A percentile compares a stretch with the other conserved stretches of the same genome.
Conservation (phyloP, 2,888 invertebrate genomes). For the Pardosa pseudoannulata region DNA sequence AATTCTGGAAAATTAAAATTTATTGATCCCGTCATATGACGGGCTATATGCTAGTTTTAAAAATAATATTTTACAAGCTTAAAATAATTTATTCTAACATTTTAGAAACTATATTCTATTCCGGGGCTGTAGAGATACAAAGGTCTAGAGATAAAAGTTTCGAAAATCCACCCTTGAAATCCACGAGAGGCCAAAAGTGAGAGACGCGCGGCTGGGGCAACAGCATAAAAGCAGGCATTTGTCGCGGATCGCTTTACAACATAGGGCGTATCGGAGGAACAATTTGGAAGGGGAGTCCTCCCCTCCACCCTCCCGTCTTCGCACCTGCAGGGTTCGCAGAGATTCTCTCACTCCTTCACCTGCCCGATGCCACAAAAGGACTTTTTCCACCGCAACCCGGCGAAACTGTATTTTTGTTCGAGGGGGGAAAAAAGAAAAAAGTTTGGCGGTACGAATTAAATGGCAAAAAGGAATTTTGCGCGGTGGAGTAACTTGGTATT, state of each 20-base stretch:
- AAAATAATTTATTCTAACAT: too few relatives aligned
- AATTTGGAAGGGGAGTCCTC: too few relatives aligned
- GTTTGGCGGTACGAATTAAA: not conserved
- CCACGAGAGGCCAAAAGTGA: not conserved
- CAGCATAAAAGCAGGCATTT: not conserved
- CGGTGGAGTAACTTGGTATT: too few relatives aligned
- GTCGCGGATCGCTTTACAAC: not conserved
- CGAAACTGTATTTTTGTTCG: not conserved
- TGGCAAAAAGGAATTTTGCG: not conserved
- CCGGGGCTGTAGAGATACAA: too few relatives aligned
- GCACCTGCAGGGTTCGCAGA: not conserved
- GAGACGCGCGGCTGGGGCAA: not conserved
- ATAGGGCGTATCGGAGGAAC: not conserved
- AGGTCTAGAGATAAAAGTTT: too few relatives aligned
- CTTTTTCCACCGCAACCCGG: not conserved
- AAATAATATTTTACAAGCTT: too few relatives aligned
- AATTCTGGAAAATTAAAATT: too few relatives aligned
- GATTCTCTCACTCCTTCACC: not conserved
- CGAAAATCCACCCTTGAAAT: too few relatives aligned
- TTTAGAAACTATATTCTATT: too few relatives aligned
- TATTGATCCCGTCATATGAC: too few relatives aligned
- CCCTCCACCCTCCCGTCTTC: not conserved
- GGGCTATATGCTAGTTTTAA: too few relatives aligned
- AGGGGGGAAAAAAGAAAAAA: too few relatives aligned
- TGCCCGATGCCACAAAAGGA: not conserved